A percentile compares a stretch with the other conserved stretches of the same genome.
Conservation (phyloP, 2,113 vertebrate genomes). For the Poicephalus gulielmi region DNA sequence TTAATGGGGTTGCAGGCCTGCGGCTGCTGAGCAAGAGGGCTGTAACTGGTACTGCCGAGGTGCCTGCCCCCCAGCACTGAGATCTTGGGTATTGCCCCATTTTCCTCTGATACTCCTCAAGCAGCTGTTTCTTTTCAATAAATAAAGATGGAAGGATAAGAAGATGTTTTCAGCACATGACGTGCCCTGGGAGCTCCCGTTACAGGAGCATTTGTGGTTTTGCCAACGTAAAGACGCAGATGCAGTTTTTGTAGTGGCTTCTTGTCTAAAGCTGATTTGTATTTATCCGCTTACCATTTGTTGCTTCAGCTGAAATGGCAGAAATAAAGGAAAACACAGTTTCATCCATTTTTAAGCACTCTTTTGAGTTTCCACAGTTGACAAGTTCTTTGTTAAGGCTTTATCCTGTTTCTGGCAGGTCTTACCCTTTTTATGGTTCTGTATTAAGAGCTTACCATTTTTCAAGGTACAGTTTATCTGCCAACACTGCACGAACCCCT, state of each 20-base stretch:
- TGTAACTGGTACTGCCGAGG: accelerated
- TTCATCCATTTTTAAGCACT: not conserved
- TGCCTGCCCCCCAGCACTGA: accelerated
- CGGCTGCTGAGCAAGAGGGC: not conserved
- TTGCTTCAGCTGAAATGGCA: not conserved
- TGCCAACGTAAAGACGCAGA: accelerated
- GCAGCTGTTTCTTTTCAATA: not conserved
- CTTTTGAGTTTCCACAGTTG: not conserved
- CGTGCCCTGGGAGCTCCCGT: accelerated
- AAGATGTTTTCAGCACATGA: not conserved
- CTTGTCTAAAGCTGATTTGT: not conserved
- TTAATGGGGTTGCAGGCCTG: accelerated
- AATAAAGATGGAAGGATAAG: not conserved
- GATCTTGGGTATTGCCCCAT: accelerated
- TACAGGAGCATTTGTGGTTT: not conserved
- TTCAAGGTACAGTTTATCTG: not conserved
- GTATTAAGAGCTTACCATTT: not conserved
- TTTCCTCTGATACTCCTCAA: not conserved
- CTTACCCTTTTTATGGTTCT: not conserved
- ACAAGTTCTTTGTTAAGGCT: not conserved
- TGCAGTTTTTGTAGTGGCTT: not conserved
- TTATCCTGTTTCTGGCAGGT: not conserved
- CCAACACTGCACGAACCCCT: not conserved
- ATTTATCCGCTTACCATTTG: not conserved
- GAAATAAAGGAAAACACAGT: not conserved